Evolutionary conservation across 2,888 invertebrate species (phyloP), one percentile per base, ranked within the genome.

Genomic region (Dasysyrphus tricinctus): DNA sequence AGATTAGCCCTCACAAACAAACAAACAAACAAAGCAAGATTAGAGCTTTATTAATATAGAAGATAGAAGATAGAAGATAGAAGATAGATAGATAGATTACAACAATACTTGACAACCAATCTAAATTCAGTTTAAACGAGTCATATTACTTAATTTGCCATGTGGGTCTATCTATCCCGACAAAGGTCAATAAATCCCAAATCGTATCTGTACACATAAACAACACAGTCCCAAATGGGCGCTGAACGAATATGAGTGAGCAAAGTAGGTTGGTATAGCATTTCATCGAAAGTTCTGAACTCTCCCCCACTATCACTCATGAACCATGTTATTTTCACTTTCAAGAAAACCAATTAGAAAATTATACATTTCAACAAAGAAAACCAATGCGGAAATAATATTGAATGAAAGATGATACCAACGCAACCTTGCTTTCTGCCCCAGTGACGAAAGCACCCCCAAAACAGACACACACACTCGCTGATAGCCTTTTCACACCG

Each of bases 291-390:
- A 61, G 42, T 61, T 61, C 14, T 42, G 14, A 32, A 9, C 32
- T 3, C 47, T 47, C 4, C 1, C 1, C 19, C 32, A 34, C 19
- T 14, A 16, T 37, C 49, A 19, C 6, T n/a, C 63, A 1, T 14
- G 34, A 49, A 19, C 19, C 19, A 2, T 57, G 32, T 65, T 67
- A 14, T 70, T 84, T 84, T 84, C 80, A 84, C 83, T 80, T 84
- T 84, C 80, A 84, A 57, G 65, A 65, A 80, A 84, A 24, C 70
- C 75, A 84, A 84, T 80, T 84, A 76, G 42, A 59, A 49, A 19
- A 32, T 24, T 16, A 11, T n/a, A 9, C 16, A 24, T 39, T 19
- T 39, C 63, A 24, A 47, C 49, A 57, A 29, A 49, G 34, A 37
- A 39, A 61, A 44, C 51, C 49, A n/a, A 70, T 47, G 65, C 57